phyloP scores from a whole-genome alignment of 2,888 invertebrate species.

The Drosophila engyochracea region DNA sequence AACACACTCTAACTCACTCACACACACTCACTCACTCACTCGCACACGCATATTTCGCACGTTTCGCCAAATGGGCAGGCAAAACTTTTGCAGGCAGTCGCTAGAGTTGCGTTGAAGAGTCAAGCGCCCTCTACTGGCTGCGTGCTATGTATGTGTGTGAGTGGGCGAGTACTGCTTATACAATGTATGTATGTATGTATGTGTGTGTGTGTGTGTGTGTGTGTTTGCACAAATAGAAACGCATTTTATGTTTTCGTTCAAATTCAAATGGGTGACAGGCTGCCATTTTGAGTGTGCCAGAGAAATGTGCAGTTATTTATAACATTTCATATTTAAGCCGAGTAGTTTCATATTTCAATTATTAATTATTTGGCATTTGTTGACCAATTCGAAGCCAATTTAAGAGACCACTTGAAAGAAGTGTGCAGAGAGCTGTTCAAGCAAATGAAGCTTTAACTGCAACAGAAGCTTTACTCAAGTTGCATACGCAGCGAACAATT shows the following conservation, averaged over 20 bases:
- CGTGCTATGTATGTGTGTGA: slow-evolving; percentile 8
- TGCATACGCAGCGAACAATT: slow-evolving; percentile 48
- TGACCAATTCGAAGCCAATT: slow-evolving; percentile 18
- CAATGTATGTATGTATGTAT: slow-evolving; percentile 7
- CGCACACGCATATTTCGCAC: slow-evolving; percentile 26
- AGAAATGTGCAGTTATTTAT: slow-evolving; percentile 14
- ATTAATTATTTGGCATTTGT: slow-evolving; percentile 30
- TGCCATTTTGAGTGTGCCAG: slow-evolving; percentile 25
- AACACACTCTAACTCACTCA: slow-evolving; percentile 13
- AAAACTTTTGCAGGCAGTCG: slow-evolving; percentile 56
- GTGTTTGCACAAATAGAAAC: slow-evolving; percentile 75
- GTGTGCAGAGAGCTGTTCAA: slow-evolving; percentile 8
- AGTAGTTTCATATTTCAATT: slow-evolving; percentile 8
- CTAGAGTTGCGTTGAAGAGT: slow-evolving; percentile 3
- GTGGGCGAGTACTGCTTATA: slow-evolving; percentile 7
- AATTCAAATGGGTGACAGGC: slow-evolving; percentile 18
- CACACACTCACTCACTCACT: not conserved
- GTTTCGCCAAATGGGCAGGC: slow-evolving; percentile 31
- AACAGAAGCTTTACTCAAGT: slow-evolving; percentile 17
- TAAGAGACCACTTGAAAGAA: slow-evolving; percentile 20
- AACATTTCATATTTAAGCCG: slow-evolving; percentile 4
- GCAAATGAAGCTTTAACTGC: slow-evolving; percentile 5
- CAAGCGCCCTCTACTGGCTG: slow-evolving; percentile 20
- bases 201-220: slow-evolving; percentile 19
- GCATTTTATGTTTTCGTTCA: slow-evolving; percentile 61